phyloP scores from a whole-genome alignment of 2,113 vertebrate genomes.

The Sula dactylatra region DNA sequence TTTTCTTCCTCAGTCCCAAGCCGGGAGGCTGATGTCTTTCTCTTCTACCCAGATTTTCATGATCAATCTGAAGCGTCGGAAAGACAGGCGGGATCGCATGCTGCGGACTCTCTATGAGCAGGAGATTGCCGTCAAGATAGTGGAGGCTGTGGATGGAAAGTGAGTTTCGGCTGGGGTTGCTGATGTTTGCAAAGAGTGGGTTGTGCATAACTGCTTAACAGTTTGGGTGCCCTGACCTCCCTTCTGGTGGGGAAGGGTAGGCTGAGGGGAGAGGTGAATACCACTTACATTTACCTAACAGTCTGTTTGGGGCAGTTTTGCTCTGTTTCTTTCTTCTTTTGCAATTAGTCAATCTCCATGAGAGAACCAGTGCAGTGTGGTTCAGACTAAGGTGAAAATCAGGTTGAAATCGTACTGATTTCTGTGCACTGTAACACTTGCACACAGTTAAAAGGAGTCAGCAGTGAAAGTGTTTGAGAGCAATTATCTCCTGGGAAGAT shows the following conservation, averaged over 20 bases:
- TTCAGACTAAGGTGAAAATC: background rate
- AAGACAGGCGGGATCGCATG: conserved; percentile 90
- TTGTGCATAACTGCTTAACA: background rate
- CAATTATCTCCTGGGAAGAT: background rate
- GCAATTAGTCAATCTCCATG: background rate
- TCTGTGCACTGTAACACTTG: background rate
- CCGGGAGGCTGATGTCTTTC: background rate
- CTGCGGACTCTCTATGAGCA: conserved; percentile 82
- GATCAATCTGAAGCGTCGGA: conserved; percentile 92
- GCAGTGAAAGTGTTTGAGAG: background rate
- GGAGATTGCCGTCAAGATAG: conserved; percentile 82
- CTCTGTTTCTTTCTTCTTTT: background rate
- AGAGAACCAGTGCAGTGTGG: background rate
- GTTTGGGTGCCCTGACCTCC: background rate
- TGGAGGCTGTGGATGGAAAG: conserved; percentile 94
- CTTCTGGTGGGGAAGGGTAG: background rate
- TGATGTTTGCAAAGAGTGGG: background rate
- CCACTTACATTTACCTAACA: background rate
- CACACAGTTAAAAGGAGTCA: background rate
- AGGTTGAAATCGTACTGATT: background rate
- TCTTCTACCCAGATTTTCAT: conserved; percentile 82
- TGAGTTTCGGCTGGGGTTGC: conserved; percentile 65
- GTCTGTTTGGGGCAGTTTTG: background rate
- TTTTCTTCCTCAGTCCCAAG: background rate
- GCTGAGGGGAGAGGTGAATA: background rate